phyloP scores from a whole-genome alignment of 2,797 vertebrate genomes.

The Acipenser oxyrinchus region DNA sequence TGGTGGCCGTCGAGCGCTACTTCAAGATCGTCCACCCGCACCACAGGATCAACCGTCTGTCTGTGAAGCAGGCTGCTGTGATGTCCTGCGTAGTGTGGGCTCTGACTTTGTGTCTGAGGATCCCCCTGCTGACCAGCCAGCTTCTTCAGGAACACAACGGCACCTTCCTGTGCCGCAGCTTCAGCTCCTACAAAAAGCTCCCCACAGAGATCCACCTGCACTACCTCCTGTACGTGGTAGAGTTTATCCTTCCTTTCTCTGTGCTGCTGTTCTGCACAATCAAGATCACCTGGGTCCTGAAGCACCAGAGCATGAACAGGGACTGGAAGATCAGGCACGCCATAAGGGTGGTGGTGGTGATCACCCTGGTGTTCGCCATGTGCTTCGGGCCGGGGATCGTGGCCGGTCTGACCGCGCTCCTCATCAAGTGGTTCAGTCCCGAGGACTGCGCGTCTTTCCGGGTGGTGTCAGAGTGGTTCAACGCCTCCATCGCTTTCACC shows the following conservation, averaged over 20 bases:
- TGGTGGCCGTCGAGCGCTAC: constrained; percentile 56
- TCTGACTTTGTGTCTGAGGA: constrained; percentile 39
- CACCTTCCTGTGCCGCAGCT: constrained; percentile 46
- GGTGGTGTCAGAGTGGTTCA: constrained; percentile 46
- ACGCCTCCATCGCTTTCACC: constrained; percentile 49
- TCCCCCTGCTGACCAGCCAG: constrained; percentile 45
- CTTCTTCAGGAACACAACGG: constrained; percentile 18
- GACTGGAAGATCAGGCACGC: constrained; percentile 33
- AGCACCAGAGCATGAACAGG: constrained; percentile 28
- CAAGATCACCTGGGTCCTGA: constrained; percentile 41
- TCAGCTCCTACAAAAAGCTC: constrained; percentile 27
- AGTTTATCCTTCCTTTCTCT: constrained; percentile 53
- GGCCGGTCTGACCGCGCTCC: constrained; percentile 46
- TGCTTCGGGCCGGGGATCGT: constrained; percentile 52
- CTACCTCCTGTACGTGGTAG: constrained; percentile 36
- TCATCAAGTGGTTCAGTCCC: constrained; percentile 18
- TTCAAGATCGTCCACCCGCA: constrained; percentile 59
- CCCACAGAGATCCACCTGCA: constrained; percentile 34
- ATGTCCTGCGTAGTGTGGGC: constrained; percentile 35
- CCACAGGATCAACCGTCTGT: constrained; percentile 34
- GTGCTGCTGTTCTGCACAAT: constrained; percentile 54
- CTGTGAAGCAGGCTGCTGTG: constrained; percentile 11
- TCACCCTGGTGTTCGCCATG: constrained; percentile 45
- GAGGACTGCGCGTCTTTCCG: constrained; percentile 39
- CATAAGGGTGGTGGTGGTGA: constrained; percentile 29